Conservation (phyloP, 2,797 vertebrate species). For the Amniataba percoides region DNA sequence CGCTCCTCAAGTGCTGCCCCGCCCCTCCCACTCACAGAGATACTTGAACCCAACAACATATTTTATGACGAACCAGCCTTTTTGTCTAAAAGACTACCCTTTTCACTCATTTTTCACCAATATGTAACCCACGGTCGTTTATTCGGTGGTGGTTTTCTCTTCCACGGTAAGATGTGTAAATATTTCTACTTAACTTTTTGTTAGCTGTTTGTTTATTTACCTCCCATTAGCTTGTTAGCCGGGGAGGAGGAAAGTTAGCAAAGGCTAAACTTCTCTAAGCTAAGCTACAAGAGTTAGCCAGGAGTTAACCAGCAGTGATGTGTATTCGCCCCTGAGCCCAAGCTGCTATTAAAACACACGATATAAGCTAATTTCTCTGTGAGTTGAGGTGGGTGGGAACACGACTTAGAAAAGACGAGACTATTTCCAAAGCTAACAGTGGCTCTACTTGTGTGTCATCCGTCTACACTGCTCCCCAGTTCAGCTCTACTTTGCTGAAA, state of each 20-base stretch:
- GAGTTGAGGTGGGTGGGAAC: neutral
- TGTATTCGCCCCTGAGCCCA: neutral
- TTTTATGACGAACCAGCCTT: conserved; percentile 55
- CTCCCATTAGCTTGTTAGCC: conserved; percentile 73
- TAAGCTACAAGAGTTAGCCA: conserved; percentile 24
- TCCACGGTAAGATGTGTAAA: conserved; percentile 46
- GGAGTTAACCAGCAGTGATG: too few species aligned
- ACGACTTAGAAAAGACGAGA: neutral
- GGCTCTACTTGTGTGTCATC: neutral
- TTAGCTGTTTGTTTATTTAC: conserved; percentile 60
- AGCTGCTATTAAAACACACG: neutral
- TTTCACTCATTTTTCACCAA: conserved; percentile 39
- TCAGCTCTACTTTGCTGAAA: conserved; percentile 35
- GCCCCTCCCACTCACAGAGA: conserved; percentile 73
- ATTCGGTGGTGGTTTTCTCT: neutral
- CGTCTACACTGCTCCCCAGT: conserved; percentile 37
- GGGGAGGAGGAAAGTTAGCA: conserved; percentile 31
- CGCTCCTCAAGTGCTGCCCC: conserved; percentile 30
- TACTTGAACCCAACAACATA: conserved; percentile 64
- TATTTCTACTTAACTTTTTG: conserved; percentile 28
- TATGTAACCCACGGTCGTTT: conserved; percentile 51
- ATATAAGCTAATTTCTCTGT: neutral
- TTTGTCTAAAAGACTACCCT: conserved; percentile 10
- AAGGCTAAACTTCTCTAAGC: conserved; percentile 57
- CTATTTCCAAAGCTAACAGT: neutral